Evolutionary conservation across 2,113 vertebrate species (phyloP).

Genomic region (Anser brachyrhynchus): DNA sequence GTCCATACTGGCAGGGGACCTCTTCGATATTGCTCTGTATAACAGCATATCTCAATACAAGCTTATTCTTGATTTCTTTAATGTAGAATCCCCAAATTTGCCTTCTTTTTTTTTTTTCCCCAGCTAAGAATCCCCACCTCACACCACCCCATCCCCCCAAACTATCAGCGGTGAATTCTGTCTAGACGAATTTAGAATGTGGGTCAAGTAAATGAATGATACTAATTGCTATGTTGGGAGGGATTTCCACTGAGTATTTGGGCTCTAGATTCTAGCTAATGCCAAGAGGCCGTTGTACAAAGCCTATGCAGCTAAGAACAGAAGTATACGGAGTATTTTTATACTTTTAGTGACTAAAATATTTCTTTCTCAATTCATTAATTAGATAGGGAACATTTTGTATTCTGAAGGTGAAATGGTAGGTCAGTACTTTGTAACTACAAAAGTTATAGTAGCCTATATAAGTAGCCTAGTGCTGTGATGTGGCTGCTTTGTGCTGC

Average conservation of each 20-base stretch:
- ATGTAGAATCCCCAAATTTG: background rate
- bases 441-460: background rate
- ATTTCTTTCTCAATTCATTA: constrained; percentile 60
- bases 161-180: constrained; percentile 10
- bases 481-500: background rate
- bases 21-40: background rate
- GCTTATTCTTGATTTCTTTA: constrained; percentile 8
- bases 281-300: constrained; percentile 57
- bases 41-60: background rate
- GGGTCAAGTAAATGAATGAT: constrained; percentile 60
- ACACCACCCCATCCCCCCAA: background rate
- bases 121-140: background rate
- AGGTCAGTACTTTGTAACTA: constrained; percentile 45
- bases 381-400: constrained; percentile 64
- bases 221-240: constrained; percentile 34
- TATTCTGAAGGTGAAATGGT: constrained; percentile 66
- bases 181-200: constrained; percentile 52
- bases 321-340: constrained; percentile 53
- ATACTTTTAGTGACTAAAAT: constrained; percentile 58
- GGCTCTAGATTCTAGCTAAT: constrained; percentile 60
- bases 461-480: background rate
- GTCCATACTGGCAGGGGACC: background rate
- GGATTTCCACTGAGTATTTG: constrained; percentile 63
- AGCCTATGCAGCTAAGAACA: constrained; percentile 7
- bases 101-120: background rate